Evolutionary conservation across 2,888 invertebrate genomes (phyloP).

Genomic region (Cryptosula pallasiana): DNA sequence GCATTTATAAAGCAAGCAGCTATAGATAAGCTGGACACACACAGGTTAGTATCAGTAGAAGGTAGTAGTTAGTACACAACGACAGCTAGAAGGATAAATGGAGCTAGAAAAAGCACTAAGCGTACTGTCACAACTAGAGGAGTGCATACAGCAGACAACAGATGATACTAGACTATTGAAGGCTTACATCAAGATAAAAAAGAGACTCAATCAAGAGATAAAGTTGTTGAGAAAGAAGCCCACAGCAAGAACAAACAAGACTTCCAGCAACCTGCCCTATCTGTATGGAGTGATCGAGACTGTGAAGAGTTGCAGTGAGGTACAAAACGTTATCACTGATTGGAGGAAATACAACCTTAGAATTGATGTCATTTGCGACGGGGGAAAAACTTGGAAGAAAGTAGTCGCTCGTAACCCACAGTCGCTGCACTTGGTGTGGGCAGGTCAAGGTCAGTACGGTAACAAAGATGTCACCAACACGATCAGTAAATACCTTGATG

Average conservation of each 20-base stretch:
- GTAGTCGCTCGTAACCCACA: constrained; percentile 86
- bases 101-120: background rate
- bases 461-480: constrained; percentile 79
- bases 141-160: background rate
- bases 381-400: constrained; percentile 80
- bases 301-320: constrained; percentile 55
- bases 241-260: background rate
- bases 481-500: constrained; percentile 71
- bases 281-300: constrained; percentile 54
- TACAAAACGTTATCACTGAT: constrained; percentile 31
- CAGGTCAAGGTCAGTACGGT: constrained; percentile 67
- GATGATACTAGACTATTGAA: background rate
- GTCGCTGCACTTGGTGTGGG: constrained; percentile 74
- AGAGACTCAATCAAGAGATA: background rate
- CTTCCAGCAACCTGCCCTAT: constrained; percentile 72
- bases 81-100: no score
- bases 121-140: background rate
- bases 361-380: constrained; percentile 77
- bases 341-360: constrained; percentile 31
- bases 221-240: background rate
- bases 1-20: no score
- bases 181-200: background rate
- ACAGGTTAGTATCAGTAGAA: no score
- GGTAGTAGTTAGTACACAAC: no score
- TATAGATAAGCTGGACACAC: no score